Conservation (phyloP, 2,888 invertebrate species). For the Crepidodera aurea region DNA sequence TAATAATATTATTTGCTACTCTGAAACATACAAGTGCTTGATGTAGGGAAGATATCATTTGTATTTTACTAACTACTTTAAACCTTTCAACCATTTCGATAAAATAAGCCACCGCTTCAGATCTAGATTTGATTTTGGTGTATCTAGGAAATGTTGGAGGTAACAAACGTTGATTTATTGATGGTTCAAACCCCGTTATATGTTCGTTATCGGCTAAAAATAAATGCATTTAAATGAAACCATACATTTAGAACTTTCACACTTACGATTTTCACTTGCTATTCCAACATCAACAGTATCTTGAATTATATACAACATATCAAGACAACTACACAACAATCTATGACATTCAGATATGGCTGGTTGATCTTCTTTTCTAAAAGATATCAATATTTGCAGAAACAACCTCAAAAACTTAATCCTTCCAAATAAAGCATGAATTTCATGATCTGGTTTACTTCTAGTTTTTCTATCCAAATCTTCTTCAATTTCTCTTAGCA, state of each 20-base stretch:
- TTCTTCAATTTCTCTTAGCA: slow-evolving; percentile 91
- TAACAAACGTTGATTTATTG: slow-evolving; percentile 92
- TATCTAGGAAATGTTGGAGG: slow-evolving; percentile 99
- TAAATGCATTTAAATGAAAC: not conserved
- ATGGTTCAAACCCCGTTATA: slow-evolving; percentile 94
- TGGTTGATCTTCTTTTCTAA: slow-evolving; percentile 68
- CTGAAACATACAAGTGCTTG: slow-evolving; percentile 72
- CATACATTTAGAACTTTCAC: not conserved
- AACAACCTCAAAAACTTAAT: slow-evolving; percentile 88
- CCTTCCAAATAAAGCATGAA: slow-evolving; percentile 77
- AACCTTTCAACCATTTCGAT: slow-evolving; percentile 84
- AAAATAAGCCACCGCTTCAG: slow-evolving; percentile 82
- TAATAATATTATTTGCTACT: not conserved
- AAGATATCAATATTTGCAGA: slow-evolving; percentile 78
- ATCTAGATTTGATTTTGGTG: slow-evolving; percentile 85
- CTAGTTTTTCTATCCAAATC: slow-evolving; percentile 79
- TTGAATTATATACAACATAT: slow-evolving; percentile 82
- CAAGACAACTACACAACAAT: slow-evolving; percentile 79
- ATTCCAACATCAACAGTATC: slow-evolving; percentile 78
- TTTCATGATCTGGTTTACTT: slow-evolving; percentile 63
- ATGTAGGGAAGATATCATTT: slow-evolving; percentile 80
- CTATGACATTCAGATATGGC: slow-evolving; percentile 80
- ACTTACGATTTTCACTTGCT: slow-evolving; percentile 59
- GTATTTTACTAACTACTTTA: slow-evolving; percentile 82
- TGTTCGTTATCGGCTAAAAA: slow-evolving; percentile 73